Conservation (phyloP, 1,140 invertebrate species). For the Amphibalanus amphitrite region DNA sequence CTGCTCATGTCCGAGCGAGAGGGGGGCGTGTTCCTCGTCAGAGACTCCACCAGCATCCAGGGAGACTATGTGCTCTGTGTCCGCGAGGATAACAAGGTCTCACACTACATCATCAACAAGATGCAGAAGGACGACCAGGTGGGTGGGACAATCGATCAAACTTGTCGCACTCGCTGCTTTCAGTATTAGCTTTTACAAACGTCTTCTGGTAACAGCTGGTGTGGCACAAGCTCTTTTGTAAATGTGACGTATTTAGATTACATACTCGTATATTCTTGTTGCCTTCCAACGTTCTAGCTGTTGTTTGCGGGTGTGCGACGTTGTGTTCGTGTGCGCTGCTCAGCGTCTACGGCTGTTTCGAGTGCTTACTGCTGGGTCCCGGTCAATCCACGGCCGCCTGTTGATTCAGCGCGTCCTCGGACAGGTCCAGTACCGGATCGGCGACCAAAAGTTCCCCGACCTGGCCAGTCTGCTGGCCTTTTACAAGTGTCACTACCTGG, state of each 20-base stretch:
- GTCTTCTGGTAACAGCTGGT: too few relatives aligned
- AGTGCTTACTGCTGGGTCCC: too few relatives aligned
- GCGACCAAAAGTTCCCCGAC: slow-evolving; percentile 84
- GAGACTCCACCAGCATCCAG: slow-evolving; percentile 76
- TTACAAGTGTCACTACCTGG: slow-evolving; percentile 90
- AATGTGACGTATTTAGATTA: neutral
- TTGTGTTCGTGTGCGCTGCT: too few relatives aligned
- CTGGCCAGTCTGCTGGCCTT: slow-evolving; percentile 77
- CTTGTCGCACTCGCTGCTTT: neutral
- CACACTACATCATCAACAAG: slow-evolving; percentile 97
- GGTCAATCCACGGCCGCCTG: neutral
- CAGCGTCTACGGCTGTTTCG: too few relatives aligned
- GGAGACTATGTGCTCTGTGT: slow-evolving; percentile 90
- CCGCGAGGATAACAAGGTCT: slow-evolving; percentile 86
- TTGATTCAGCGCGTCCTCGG: neutral
- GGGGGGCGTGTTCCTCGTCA: slow-evolving; percentile 81
- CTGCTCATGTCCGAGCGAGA: slow-evolving; percentile 76
- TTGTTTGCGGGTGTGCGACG: too few relatives aligned
- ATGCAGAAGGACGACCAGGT: slow-evolving; percentile 45
- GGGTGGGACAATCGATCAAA: slow-evolving; percentile 4
- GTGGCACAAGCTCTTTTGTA: too few relatives aligned
- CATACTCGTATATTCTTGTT: neutral
- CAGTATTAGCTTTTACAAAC: neutral
- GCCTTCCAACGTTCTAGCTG: too few relatives aligned
- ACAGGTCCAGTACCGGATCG: slow-evolving; percentile 67